A percentile compares a stretch with the other conserved stretches of the same genome.
These are phyloP conservation scores for Microplitis demolitor DNA, from an alignment of 1,140 invertebrate genomes.

Conservation along the genomic window DNA sequence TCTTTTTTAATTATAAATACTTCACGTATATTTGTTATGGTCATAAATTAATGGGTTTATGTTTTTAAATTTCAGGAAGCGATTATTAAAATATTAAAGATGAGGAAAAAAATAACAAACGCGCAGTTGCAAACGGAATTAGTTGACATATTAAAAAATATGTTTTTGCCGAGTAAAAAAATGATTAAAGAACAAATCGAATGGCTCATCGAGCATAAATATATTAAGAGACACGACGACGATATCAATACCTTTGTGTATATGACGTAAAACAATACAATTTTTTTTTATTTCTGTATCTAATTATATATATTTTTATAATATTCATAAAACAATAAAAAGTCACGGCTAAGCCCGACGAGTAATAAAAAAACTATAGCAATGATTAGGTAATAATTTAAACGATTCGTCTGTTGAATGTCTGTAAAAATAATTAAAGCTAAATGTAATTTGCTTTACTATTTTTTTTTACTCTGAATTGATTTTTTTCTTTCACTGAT, in stretches of 20 bases:
- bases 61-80: conserved; percentile 73
- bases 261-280: conserved; percentile 76
- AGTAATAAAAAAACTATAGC: neutral
- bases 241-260: conserved; percentile 99
- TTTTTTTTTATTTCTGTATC: conserved; percentile 26
- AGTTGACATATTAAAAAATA: conserved; percentile 97
- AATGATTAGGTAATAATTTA: neutral
- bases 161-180: conserved; percentile 98
- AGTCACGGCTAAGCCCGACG: neutral
- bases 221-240: conserved; percentile 94
- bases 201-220: conserved; percentile 99
- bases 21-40: conserved; percentile 13
- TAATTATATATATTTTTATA: conserved; percentile 50
- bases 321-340: neutral
- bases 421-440: neutral
- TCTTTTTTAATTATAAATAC: neutral
- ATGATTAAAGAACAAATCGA: conserved; percentile 99
- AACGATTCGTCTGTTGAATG: neutral
- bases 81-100: conserved; percentile 99
- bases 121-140: conserved; percentile 95
- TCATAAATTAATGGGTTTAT: neutral
- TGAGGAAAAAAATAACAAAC: conserved; percentile 93
- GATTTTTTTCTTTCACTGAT: no score
- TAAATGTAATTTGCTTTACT: no score
- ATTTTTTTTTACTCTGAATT: no score